Percentiles rank a stretch among this genome's conserved stretches.
Evolutionary conservation across 2,888 invertebrate species (phyloP).

Genomic region (Drosophila putrida): DNA sequence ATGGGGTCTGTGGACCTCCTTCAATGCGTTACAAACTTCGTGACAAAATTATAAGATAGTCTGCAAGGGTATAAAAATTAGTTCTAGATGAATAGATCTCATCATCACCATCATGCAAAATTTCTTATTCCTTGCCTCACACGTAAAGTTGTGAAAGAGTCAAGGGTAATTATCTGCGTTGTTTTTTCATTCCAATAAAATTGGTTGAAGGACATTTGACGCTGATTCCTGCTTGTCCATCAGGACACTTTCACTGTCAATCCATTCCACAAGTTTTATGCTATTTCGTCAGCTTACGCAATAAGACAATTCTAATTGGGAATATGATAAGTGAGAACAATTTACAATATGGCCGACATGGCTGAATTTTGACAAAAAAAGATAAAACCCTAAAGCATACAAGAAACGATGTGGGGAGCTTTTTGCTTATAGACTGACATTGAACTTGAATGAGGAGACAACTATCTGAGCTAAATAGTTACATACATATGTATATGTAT

Average conservation of each 20-base stretch:
- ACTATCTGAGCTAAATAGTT: constrained; percentile 17
- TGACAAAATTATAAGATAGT: too few species aligned
- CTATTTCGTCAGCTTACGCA: constrained; percentile 40
- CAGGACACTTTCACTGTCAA: constrained; percentile 29
- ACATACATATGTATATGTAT: neutral
- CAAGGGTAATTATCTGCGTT: constrained; percentile 46
- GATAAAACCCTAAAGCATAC: constrained; percentile 11
- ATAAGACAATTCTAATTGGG: constrained; percentile 18
- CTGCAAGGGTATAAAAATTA: too few species aligned
- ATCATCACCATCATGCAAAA: too few species aligned
- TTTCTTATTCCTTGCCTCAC: too few species aligned
- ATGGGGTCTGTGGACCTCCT: too few species aligned
- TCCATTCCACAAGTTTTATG: constrained; percentile 7
- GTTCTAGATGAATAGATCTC: too few species aligned
- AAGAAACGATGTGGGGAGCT: constrained; percentile 44
- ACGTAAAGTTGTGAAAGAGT: constrained; percentile 64
- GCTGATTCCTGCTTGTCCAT: neutral
- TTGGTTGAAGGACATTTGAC: constrained; percentile 58
- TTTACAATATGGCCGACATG: constrained; percentile 57
- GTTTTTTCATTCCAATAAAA: constrained; percentile 38
- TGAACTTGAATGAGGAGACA: constrained; percentile 71
- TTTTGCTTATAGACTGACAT: constrained; percentile 68
- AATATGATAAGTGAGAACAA: constrained; percentile 1
- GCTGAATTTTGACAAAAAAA: constrained; percentile 6
- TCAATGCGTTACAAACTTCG: too few species aligned